Percentiles rank a stretch among this genome's conserved stretches.
Evolutionary conservation across 2,797 vertebrate genomes (phyloP).

Genomic region (Leptoclinus maculatus): DNA sequence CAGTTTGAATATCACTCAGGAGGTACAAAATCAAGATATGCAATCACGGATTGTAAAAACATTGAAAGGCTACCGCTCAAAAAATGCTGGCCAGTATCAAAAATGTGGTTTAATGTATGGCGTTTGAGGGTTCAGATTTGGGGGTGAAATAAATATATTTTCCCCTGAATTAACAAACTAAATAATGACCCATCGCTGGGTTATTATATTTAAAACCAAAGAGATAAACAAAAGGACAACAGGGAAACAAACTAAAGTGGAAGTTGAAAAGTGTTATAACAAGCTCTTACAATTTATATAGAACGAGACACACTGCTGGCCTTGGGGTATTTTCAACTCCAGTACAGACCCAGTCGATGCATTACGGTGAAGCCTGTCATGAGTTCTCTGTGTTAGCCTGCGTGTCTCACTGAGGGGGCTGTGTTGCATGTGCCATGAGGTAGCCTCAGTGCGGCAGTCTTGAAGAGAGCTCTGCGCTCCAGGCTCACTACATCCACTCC

Average conservation of each 20-base stretch:
- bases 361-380: conserved; percentile 66
- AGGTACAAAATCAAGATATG: neutral
- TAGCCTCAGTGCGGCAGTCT: conserved; percentile 44
- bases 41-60: conserved; percentile 1
- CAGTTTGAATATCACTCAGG: conserved; percentile 1
- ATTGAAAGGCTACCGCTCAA: neutral
- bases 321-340: conserved; percentile 57
- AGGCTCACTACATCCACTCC: conserved; percentile 43
- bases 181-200: neutral
- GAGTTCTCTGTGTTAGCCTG: conserved; percentile 35
- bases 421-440: conserved; percentile 66
- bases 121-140: neutral
- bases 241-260: conserved; percentile 24
- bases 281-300: conserved; percentile 48
- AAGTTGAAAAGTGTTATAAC: conserved; percentile 41
- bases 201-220: neutral
- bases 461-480: conserved; percentile 56
- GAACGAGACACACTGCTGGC: conserved; percentile 35
- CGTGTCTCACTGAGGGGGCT: conserved; percentile 61
- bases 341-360: conserved; percentile 35
- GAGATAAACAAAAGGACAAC: conserved; percentile 1
- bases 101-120: neutral
- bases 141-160: neutral
- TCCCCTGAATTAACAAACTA: neutral
- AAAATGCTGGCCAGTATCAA: neutral